Evolutionary conservation across 2,888 invertebrate species (phyloP).

Genomic region (Rhagonycha fulva): DNA sequence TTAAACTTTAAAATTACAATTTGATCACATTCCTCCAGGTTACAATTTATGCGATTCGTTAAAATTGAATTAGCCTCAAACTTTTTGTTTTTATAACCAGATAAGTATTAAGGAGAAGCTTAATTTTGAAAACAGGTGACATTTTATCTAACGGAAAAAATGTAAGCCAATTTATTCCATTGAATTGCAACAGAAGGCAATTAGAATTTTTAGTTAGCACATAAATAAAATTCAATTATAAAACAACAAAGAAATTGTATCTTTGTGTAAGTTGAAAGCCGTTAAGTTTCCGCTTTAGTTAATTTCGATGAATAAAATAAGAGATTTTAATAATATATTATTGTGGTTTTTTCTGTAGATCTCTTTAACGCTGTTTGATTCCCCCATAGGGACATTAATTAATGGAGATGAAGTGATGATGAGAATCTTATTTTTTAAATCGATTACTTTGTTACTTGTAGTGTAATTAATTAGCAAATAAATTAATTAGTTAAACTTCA

Average conservation of each 20-base stretch:
- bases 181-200: background rate
- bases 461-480: background rate
- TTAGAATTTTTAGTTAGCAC: background rate
- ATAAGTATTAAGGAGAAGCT: background rate
- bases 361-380: background rate
- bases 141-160: background rate
- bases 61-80: background rate
- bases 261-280: too few species aligned
- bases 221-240: too few species aligned
- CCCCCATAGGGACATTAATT: background rate
- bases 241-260: too few species aligned
- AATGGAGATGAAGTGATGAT: background rate
- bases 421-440: background rate
- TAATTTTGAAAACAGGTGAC: background rate
- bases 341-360: background rate
- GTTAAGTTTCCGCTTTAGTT: too few species aligned
- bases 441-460: background rate
- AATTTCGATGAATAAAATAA: too few species aligned
- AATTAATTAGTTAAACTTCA: background rate
- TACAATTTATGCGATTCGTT: background rate
- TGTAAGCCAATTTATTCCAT: background rate
- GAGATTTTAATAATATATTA: too few species aligned
- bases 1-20: background rate
- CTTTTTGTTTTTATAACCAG: background rate
- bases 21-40: background rate